Evolutionary conservation across 2,888 invertebrate genomes (phyloP).

Genomic region (Emesis furor): DNA sequence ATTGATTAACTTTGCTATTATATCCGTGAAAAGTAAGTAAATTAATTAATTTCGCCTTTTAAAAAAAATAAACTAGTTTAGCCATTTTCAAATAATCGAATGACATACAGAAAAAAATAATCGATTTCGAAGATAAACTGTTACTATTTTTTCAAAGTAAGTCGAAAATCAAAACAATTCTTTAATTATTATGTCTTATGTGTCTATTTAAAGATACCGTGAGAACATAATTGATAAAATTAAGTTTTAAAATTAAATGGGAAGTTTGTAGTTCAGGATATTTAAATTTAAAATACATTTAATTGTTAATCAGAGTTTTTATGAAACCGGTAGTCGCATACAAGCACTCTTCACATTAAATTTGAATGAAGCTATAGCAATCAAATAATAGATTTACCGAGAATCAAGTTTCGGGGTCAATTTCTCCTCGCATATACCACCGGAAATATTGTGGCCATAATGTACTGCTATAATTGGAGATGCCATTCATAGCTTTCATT

Average conservation of each 20-base stretch:
- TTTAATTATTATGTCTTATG: too few relatives aligned
- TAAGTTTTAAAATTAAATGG: background rate
- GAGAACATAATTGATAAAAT: background rate
- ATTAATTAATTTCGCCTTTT: too few relatives aligned
- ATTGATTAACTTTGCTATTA: too few relatives aligned
- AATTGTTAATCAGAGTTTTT: slow-evolving; percentile 14
- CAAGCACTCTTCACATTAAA: background rate
- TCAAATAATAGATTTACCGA: slow-evolving; percentile 11
- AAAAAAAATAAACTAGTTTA: too few relatives aligned
- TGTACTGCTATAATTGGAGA: slow-evolving; percentile 14
- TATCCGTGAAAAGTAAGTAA: too few relatives aligned
- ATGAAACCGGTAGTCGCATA: background rate
- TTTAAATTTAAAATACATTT: slow-evolving; percentile 17
- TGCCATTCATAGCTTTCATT: slow-evolving; percentile 9
- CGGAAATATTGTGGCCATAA: slow-evolving; percentile 9
- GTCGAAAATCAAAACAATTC: too few relatives aligned
- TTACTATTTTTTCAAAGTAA: too few relatives aligned
- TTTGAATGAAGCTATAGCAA: slow-evolving; percentile 4
- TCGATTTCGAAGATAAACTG: too few relatives aligned
- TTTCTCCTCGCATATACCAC: slow-evolving; percentile 1
- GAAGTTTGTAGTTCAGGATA: background rate
- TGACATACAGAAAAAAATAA: too few relatives aligned
- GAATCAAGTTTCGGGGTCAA: slow-evolving; percentile 12
- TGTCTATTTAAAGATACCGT: background rate
- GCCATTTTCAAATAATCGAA: too few relatives aligned